Evolutionary conservation across 2,797 vertebrate genomes (phyloP).

Genomic region (Dryobates pubescens): DNA sequence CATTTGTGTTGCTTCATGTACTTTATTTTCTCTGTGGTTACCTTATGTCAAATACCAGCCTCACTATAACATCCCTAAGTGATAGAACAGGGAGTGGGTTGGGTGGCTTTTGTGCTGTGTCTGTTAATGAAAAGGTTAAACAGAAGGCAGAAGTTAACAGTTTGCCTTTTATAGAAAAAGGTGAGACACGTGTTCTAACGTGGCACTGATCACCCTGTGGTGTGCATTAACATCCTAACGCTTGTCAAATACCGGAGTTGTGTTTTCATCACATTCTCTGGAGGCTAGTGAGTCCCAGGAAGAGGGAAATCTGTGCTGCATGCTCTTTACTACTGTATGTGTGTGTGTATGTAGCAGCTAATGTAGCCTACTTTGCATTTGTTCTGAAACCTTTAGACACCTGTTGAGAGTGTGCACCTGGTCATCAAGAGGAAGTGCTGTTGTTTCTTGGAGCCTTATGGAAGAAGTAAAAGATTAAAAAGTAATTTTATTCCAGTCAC

Average conservation of each 20-base stretch:
- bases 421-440: background rate
- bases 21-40: background rate
- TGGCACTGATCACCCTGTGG: background rate
- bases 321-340: background rate
- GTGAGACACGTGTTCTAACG: background rate
- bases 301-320: background rate
- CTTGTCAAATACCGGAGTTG: background rate
- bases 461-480: background rate
- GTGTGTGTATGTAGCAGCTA: background rate
- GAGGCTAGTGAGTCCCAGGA: background rate
- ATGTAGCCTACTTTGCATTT: background rate
- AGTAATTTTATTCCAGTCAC: background rate
- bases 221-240: background rate
- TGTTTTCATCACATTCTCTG: background rate
- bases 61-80: background rate
- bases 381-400: background rate
- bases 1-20: background rate
- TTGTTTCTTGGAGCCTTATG: background rate
- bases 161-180: background rate
- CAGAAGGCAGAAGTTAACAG: background rate
- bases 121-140: background rate
- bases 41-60: background rate
- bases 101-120: background rate
- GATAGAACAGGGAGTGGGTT: background rate
- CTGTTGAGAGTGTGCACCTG: accelerated